Evolutionary conservation across 2,113 vertebrate genomes (phyloP).

Genomic region (Cinclus cinclus): DNA sequence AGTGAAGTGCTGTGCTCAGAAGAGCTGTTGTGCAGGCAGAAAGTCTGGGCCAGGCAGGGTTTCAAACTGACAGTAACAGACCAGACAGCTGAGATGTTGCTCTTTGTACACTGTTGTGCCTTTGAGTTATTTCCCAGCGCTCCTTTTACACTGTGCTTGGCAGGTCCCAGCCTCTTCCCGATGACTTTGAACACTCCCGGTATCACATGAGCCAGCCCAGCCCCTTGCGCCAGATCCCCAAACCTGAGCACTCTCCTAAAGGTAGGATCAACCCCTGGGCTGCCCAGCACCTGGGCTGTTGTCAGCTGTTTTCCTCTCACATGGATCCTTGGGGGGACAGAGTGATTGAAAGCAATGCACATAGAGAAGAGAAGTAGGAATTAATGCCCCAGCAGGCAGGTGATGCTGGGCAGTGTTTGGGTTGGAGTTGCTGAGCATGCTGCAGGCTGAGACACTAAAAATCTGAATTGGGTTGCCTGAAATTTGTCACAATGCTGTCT

Average conservation of each 20-base stretch:
- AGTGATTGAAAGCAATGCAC: not conserved
- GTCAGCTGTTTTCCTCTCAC: not conserved
- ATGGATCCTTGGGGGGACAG: not conserved
- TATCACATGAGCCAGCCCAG: constrained; percentile 67
- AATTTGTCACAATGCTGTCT: not conserved
- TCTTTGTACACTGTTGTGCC: not conserved
- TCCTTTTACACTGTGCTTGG: not conserved
- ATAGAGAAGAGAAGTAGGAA: not conserved
- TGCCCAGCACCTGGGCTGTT: not conserved
- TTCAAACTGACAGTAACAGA: not conserved
- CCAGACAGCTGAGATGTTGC: not conserved
- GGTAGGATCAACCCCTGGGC: constrained; percentile 45
- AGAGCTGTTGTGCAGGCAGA: not conserved
- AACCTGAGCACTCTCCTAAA: constrained; percentile 75
- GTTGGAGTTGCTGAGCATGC: not conserved
- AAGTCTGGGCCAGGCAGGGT: not conserved
- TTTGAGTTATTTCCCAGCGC: not conserved
- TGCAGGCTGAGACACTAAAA: not conserved
- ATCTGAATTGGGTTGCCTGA: not conserved
- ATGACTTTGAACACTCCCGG: constrained; percentile 38
- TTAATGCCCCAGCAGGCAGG: not conserved
- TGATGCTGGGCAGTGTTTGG: not conserved
- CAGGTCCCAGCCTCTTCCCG: constrained; percentile 64
- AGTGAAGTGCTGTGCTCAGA: not conserved
- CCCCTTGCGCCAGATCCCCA: constrained; percentile 62